Conservation (phyloP, 2,888 invertebrate species). For the Stenotaenia linearis region DNA sequence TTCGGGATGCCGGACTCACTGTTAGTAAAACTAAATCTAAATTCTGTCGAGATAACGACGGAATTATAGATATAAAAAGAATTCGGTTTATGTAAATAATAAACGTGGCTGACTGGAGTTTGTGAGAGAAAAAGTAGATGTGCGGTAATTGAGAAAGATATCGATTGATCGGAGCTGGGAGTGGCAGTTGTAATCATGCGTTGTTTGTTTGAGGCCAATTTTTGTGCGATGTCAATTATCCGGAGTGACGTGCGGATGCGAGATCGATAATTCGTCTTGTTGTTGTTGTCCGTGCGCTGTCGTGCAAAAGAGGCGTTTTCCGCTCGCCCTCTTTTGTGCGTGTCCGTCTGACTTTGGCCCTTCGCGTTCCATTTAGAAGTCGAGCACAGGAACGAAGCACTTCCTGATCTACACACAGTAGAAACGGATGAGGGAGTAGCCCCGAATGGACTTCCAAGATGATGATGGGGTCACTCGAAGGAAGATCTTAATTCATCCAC, state of each 20-base stretch:
- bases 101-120: too few relatives aligned
- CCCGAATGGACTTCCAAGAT: neutral
- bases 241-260: neutral
- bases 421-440: conserved; percentile 13
- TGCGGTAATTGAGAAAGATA: neutral
- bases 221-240: conserved; percentile 2
- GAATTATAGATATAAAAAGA: neutral
- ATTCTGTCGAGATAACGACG: neutral
- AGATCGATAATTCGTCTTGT: neutral
- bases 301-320: conserved; percentile 20
- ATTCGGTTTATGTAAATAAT: too few relatives aligned
- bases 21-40: neutral
- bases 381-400: conserved; percentile 20
- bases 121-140: too few relatives aligned
- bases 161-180: neutral
- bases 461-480: neutral
- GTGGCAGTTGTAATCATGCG: neutral
- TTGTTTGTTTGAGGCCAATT: conserved; percentile 8
- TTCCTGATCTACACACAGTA: neutral
- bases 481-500: conserved; percentile 14
- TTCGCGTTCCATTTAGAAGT: conserved; percentile 17
- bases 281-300: conserved; percentile 7
- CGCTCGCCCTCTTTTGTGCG: neutral
- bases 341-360: conserved; percentile 17
- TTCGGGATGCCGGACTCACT: neutral